Percentiles rank a stretch among this genome's conserved stretches.
These are phyloP conservation scores for Pithys albifrons DNA, from an alignment of 2,113 vertebrate species.

Conservation along the genomic window DNA sequence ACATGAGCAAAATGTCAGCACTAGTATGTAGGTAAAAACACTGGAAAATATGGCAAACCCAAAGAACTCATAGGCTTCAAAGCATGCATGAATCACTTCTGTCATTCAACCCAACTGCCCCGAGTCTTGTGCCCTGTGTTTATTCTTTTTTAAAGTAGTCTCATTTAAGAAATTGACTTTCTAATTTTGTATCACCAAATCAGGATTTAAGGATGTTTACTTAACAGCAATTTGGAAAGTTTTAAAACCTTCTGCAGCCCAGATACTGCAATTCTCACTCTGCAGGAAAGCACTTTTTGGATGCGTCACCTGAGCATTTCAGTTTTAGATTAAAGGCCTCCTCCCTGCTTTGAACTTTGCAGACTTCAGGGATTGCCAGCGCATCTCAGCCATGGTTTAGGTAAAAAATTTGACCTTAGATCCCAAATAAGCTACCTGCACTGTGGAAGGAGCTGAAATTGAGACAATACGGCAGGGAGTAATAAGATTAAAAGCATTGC, in stretches of 20 bases:
- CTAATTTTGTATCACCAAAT: neutral
- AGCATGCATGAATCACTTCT: neutral
- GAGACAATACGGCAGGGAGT: neutral
- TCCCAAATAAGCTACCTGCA: neutral
- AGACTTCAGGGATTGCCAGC: neutral
- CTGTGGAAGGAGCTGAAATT: neutral
- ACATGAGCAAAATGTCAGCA: neutral
- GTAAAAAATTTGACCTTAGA: neutral
- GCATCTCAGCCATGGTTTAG: neutral
- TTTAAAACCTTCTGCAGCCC: neutral
- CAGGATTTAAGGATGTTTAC: neutral
- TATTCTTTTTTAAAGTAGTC: neutral
- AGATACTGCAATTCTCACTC: neutral
- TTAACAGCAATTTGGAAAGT: neutral
- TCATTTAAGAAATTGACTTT: neutral
- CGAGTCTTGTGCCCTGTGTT: neutral
- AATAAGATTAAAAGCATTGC: neutral
- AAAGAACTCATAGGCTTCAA: neutral
- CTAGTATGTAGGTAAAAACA: neutral
- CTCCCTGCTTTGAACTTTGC: neutral
- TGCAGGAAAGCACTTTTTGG: neutral
- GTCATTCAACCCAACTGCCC: neutral
- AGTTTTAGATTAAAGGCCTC: slow-evolving; percentile 12
- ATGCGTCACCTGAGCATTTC: neutral
- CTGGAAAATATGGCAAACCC: slow-evolving; percentile 7